These are phyloP conservation scores for Chelidonichthys spinosus DNA, from an alignment of 2,797 vertebrate species.

Conservation along the genomic window DNA sequence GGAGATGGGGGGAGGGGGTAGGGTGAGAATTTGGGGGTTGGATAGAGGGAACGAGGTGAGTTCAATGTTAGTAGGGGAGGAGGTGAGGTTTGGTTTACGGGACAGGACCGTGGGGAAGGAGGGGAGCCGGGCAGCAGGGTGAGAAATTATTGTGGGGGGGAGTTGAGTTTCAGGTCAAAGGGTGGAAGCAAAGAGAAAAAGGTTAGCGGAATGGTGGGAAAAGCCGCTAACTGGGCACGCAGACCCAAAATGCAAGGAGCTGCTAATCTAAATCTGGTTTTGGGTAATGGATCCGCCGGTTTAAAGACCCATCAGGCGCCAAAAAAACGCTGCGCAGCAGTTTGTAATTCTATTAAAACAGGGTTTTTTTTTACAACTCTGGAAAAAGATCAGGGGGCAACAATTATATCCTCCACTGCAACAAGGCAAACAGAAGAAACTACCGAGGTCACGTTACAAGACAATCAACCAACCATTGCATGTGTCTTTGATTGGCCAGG, in stretches of 20 bases:
- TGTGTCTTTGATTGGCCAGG: background rate
- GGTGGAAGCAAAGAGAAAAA: slow-evolving; percentile 20
- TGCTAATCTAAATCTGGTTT: slow-evolving; percentile 2
- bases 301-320: background rate
- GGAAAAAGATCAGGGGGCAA: background rate
- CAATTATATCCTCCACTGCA: background rate
- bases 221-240: too few species aligned
- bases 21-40: slow-evolving; percentile 59
- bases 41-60: slow-evolving; percentile 57
- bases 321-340: background rate
- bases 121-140: slow-evolving; percentile 24
- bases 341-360: background rate
- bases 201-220: slow-evolving; percentile 5
- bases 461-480: background rate
- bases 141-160: slow-evolving; percentile 54
- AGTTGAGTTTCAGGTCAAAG: slow-evolving; percentile 64
- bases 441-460: background rate
- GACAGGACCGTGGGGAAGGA: background rate
- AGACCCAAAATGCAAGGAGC: background rate
- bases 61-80: slow-evolving; percentile 48
- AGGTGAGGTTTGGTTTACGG: slow-evolving; percentile 54
- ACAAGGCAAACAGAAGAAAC: background rate
- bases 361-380: background rate
- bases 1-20: background rate
- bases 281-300: background rate